A percentile compares a stretch with the other conserved stretches of the same genome.
Evolutionary conservation across 2,888 invertebrate species (phyloP).

Genomic region (Brenthis hecate): DNA sequence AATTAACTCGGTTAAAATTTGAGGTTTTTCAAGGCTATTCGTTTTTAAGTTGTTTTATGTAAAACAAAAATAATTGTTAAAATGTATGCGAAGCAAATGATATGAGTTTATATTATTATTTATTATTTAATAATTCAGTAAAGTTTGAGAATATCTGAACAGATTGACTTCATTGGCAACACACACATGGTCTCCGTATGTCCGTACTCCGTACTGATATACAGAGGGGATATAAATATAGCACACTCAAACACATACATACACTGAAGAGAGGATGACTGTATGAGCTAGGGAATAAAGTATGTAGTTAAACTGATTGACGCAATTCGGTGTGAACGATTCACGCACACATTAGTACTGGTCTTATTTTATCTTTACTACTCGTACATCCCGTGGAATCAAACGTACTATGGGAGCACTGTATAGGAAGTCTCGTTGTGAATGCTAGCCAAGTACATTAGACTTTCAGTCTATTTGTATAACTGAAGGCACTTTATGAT

Average conservation of each 20-base stretch:
- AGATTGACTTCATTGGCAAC: slow-evolving; percentile 77
- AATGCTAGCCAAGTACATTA: slow-evolving; percentile 64
- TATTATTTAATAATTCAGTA: slow-evolving; percentile 30
- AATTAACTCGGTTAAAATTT: slow-evolving; percentile 24
- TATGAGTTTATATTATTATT: not conserved
- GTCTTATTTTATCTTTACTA: slow-evolving; percentile 75
- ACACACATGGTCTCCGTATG: slow-evolving; percentile 73
- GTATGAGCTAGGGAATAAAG: slow-evolving; percentile 67
- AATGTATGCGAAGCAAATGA: too few relatives aligned
- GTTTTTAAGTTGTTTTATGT: not conserved
- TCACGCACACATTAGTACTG: slow-evolving; percentile 62
- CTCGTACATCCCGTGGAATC: slow-evolving; percentile 75
- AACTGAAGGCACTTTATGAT: slow-evolving; percentile 43
- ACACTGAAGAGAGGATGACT: slow-evolving; percentile 58
- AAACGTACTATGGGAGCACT: slow-evolving; percentile 62
- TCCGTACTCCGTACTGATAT: slow-evolving; percentile 58
- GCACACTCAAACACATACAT: slow-evolving; percentile 67
- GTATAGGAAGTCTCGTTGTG: slow-evolving; percentile 67
- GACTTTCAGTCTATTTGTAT: slow-evolving; percentile 54
- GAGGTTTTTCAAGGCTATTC: slow-evolving; percentile 16
- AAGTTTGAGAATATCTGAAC: slow-evolving; percentile 68
- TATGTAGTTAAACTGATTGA: slow-evolving; percentile 71
- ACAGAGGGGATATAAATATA: slow-evolving; percentile 72
- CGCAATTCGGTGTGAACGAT: slow-evolving; percentile 65
- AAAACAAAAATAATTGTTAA: not conserved